phyloP scores from a whole-genome alignment of 1,140 invertebrate species.

The Bombus pyrosoma region DNA sequence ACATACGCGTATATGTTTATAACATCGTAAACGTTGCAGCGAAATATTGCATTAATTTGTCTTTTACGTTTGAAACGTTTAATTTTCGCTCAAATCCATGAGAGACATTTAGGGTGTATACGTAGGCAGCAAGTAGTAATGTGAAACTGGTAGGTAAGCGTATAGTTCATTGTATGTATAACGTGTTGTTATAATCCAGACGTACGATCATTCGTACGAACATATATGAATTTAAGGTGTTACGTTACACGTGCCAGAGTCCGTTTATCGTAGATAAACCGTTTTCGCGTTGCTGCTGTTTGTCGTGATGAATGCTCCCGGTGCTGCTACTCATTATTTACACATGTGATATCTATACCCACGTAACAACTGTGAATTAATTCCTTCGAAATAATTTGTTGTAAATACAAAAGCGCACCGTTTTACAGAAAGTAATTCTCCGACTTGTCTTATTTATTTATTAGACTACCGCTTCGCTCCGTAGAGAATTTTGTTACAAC shows the following conservation, averaged over 20 bases:
- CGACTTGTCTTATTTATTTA: background rate
- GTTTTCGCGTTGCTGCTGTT: slow-evolving; percentile 33
- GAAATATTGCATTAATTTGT: background rate
- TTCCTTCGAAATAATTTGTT: background rate
- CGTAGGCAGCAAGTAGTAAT: background rate
- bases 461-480: background rate
- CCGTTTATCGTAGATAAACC: slow-evolving; percentile 54
- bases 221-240: slow-evolving; percentile 47
- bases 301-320: slow-evolving; percentile 27
- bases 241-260: slow-evolving; percentile 52
- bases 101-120: background rate
- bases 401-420: background rate
- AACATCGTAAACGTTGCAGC: background rate
- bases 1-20: background rate
- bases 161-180: slow-evolving; percentile 21
- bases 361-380: slow-evolving; percentile 2
- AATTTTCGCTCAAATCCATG: background rate
- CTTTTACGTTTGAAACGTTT: background rate
- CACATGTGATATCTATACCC: slow-evolving; percentile 16
- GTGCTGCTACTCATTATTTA: slow-evolving; percentile 41
- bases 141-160: slow-evolving; percentile 12
- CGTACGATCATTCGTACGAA: slow-evolving; percentile 20
- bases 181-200: slow-evolving; percentile 20
- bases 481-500: background rate
- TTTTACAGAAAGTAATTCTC: background rate